Base-by-base conservation (phyloP, 2,888 invertebrate genomes). In the Strigamia transsilvanica region DNA sequence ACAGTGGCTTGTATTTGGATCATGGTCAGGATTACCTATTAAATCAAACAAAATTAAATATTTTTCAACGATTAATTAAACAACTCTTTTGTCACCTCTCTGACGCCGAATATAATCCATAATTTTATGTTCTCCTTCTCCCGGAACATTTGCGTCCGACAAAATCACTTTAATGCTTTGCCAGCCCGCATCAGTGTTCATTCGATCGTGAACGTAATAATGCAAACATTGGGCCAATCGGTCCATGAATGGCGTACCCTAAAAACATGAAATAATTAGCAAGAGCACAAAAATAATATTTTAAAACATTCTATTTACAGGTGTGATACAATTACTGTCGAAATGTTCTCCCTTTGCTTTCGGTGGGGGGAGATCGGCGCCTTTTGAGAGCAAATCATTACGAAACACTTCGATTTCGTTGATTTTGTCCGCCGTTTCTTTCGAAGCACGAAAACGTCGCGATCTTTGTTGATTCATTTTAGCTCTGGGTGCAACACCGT, bases 391-490 rank as follows among this genome's bases (percentile, higher is more conserved):
- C 46, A 96, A 89, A 85, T 95, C 94, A 0, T 92, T 91, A 27
- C 95, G 91, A 84, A 96, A 92, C 82, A 94, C 91, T 77, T 93
- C 91, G 81, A 99, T 92, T 88, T 97, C 96, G 23, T 92, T 91
- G 34, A 94, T 92, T 88, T 97, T 98, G 88, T 98, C 98, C 73
- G 90, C 91, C 0, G 94, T 91, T 88, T 99, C 99, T 87, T 99
- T 99, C 0, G 98, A 95, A 0, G 99, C 97, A 80, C 99, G 92
- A 89, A 99, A 99, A 85, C 99, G 92, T 84, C 99, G 91, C 0
- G 98, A 98, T 82, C 99, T 91, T 87, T 99, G 99, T 87, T 99
- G 99, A 89, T 99, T 99, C 99, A 99, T 99, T 90, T 99, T 99
- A 0, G 99, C 99, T 87, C 99, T 91, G 0, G 99, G 98, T 1